A percentile compares a stretch with the other conserved stretches of the same genome.
These are phyloP conservation scores for Boulengeromyrus knoepffleri DNA, from an alignment of 2,113 vertebrate genomes.

Conservation along the genomic window DNA sequence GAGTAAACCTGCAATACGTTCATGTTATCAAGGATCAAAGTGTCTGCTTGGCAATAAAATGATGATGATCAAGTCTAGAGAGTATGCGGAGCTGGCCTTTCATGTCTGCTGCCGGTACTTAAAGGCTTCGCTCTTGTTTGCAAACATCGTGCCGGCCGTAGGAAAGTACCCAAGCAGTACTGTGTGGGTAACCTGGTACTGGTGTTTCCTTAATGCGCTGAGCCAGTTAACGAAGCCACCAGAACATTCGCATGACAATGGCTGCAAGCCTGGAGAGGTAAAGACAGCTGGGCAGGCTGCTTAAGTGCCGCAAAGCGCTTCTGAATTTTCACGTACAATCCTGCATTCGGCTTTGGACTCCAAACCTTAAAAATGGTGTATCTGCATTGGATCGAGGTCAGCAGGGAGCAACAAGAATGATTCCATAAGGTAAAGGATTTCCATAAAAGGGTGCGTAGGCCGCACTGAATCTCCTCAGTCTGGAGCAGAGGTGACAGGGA, in stretches of 20 bases:
- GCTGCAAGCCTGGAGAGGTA: neutral
- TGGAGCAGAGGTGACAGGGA: neutral
- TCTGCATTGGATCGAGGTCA: neutral
- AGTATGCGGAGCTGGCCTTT: neutral
- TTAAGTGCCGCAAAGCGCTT: neutral
- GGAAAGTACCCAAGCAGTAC: neutral
- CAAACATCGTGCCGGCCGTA: neutral
- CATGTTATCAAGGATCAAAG: neutral
- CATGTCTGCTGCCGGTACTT: neutral
- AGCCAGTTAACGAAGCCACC: neutral
- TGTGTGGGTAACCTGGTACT: neutral
- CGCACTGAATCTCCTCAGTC: neutral
- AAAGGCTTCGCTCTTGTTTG: neutral
- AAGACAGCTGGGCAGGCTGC: neutral
- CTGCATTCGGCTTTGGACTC: neutral
- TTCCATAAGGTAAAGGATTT: neutral
- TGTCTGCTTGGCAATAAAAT: neutral
- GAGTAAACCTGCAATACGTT: neutral
- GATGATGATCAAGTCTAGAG: neutral
- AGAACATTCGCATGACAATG: neutral
- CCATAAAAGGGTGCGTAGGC: neutral
- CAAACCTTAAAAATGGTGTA: neutral
- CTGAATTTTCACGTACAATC: neutral
- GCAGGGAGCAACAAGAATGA: neutral
- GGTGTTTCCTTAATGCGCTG: neutral